phyloP scores from a whole-genome alignment of 2,888 invertebrate species.

The Papilio protenor region DNA sequence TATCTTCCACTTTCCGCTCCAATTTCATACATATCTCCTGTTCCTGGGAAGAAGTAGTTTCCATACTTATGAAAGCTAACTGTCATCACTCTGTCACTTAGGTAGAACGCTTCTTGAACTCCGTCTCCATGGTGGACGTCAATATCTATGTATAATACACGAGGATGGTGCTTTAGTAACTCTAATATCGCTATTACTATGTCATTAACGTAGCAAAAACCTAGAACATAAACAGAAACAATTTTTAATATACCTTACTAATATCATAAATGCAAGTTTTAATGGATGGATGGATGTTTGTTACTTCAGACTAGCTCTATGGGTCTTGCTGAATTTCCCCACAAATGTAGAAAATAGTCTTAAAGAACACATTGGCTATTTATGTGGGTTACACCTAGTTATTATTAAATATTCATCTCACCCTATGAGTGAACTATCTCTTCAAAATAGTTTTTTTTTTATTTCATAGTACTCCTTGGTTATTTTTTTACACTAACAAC shows the following conservation, averaged over 20 bases:
- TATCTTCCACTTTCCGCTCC: slow-evolving; percentile 98
- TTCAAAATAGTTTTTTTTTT: too few relatives aligned
- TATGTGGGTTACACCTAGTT: too few relatives aligned
- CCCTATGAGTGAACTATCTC: too few relatives aligned
- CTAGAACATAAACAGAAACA: slow-evolving; percentile 67
- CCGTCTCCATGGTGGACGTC: slow-evolving; percentile 99
- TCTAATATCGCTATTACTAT: slow-evolving; percentile 99
- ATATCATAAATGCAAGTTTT: not conserved
- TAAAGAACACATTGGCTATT: too few relatives aligned
- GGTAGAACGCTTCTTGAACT: slow-evolving; percentile 98
- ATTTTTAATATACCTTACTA: not conserved
- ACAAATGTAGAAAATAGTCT: too few relatives aligned
- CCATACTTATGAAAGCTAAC: slow-evolving; percentile 99
- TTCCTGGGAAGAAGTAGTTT: slow-evolving; percentile 98
- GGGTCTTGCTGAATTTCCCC: too few relatives aligned
- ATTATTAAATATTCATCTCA: too few relatives aligned
- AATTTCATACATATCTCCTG: slow-evolving; percentile 99
- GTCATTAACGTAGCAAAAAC: slow-evolving; percentile 99
- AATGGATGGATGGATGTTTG: too few relatives aligned
- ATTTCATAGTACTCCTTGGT: too few relatives aligned
- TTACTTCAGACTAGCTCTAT: too few relatives aligned
- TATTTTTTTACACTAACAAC: too few relatives aligned
- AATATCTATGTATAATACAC: slow-evolving; percentile 99
- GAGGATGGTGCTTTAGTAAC: slow-evolving; percentile 95
- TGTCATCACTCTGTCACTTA: slow-evolving; percentile 99